Conservation (phyloP, 2,113 vertebrate species). For the Cisticola juncidis region DNA sequence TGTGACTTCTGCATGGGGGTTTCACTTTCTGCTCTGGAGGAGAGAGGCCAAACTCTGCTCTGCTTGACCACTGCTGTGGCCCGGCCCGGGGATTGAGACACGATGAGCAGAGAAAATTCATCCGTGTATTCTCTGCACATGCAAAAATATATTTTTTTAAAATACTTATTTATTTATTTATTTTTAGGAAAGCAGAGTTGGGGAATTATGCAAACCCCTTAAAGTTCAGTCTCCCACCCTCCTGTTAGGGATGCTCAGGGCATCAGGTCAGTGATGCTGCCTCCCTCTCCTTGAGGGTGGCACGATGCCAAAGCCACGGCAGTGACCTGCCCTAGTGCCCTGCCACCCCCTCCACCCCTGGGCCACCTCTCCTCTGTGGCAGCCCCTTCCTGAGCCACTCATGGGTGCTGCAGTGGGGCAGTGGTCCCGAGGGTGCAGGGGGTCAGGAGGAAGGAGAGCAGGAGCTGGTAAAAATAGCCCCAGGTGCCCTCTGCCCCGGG, state of each 20-base stretch:
- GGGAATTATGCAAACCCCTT: not conserved
- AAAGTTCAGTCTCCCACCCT: rapidly evolving
- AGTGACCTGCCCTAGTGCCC: not conserved
- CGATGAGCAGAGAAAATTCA: not conserved
- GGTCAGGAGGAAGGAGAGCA: not conserved
- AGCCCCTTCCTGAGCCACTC: not conserved
- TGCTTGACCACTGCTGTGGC: not conserved
- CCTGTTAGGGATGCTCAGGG: not conserved
- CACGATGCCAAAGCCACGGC: rapidly evolving
- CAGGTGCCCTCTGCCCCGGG: conserved; percentile 44
- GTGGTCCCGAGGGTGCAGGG: not conserved
- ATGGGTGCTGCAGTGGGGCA: rapidly evolving
- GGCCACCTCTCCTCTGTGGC: not conserved
- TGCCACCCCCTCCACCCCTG: not conserved
- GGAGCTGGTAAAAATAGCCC: conserved; percentile 37
- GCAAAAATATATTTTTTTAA: not conserved
- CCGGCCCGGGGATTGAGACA: rapidly evolving
- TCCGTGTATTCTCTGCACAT: rapidly evolving
- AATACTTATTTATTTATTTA: too few relatives aligned
- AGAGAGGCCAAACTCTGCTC: not conserved
- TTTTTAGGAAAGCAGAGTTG: not conserved
- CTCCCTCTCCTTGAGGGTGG: not conserved
- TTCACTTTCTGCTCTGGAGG: conserved; percentile 33
- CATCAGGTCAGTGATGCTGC: not conserved
- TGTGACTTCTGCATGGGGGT: conserved; percentile 16